Evolutionary conservation across 35 echinoderm and acorn worm genomes (phyloP).

Genomic region (Amphiura filiformis): DNA sequence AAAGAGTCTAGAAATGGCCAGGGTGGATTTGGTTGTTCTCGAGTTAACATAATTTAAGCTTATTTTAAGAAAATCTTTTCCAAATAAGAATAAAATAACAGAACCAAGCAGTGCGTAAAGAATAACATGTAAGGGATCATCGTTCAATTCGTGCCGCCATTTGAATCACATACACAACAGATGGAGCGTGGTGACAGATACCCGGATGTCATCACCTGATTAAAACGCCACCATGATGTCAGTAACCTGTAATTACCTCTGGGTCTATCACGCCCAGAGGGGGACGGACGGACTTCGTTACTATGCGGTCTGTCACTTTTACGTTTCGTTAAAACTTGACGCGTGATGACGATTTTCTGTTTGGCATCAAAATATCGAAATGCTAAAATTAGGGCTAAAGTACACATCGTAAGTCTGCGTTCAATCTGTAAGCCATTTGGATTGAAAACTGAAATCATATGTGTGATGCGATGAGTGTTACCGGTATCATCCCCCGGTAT

Average conservation of each 20-base stretch:
- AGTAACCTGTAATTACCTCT: neutral
- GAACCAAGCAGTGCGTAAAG: neutral
- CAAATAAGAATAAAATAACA: neutral
- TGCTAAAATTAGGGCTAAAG: no score
- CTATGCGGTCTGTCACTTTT: neutral
- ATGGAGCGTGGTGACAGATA: neutral
- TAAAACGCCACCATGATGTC: slow-evolving; percentile 9
- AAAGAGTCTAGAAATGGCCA: no score
- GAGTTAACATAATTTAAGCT: no score
- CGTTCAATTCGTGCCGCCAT: neutral
- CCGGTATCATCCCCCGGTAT: no score
- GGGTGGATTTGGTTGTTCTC: no score
- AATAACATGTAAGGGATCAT: no score
- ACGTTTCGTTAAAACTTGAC: neutral
- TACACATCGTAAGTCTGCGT: no score
- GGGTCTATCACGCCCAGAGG: neutral
- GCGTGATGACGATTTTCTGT: neutral
- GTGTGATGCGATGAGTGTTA: no score
- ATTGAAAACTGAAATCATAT: no score
- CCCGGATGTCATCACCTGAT: slow-evolving; percentile 9
- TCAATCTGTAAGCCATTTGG: no score
- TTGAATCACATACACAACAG: neutral
- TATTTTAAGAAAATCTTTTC: no score
- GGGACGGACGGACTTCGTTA: neutral
- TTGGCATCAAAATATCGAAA: neutral